Evolutionary conservation across 2,113 vertebrate genomes (phyloP).

Genomic region (Lanius collurio): DNA sequence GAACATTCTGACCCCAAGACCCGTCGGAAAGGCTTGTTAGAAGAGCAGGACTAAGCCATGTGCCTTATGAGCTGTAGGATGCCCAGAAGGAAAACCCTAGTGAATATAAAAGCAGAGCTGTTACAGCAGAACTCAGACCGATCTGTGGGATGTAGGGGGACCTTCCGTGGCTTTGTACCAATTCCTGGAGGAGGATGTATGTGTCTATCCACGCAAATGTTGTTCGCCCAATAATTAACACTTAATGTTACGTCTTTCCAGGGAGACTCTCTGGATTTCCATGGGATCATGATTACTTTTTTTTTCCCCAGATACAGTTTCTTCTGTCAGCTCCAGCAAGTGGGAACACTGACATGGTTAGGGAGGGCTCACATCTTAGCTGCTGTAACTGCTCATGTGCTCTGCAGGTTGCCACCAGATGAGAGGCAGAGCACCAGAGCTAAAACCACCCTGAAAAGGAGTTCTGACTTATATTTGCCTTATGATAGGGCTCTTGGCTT

Average conservation of each 20-base stretch:
- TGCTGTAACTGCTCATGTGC: neutral
- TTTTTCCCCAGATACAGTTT: neutral
- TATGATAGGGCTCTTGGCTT: neutral
- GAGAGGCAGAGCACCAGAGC: neutral
- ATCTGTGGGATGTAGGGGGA: neutral
- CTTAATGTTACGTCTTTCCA: neutral
- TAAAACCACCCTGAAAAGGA: neutral
- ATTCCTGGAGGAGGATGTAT: neutral
- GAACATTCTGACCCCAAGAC: conserved; percentile 63
- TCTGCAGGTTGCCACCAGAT: conserved; percentile 3
- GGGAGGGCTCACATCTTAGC: neutral
- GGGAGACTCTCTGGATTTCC: neutral
- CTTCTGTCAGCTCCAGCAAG: neutral
- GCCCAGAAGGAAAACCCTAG: conserved; percentile 46
- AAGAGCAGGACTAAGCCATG: conserved; percentile 19
- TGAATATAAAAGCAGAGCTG: neutral
- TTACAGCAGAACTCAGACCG: neutral
- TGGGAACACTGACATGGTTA: neutral
- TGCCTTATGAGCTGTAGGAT: conserved; percentile 36
- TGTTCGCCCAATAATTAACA: conserved; percentile 8
- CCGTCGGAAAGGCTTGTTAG: conserved; percentile 1
- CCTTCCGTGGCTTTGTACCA: conserved; percentile 7
- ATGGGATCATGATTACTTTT: neutral
- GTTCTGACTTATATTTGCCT: neutral
- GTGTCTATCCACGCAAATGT: neutral